These are phyloP conservation scores for Drosophila fulvimacula DNA, from an alignment of 2,888 invertebrate genomes.

Conservation along the genomic window DNA sequence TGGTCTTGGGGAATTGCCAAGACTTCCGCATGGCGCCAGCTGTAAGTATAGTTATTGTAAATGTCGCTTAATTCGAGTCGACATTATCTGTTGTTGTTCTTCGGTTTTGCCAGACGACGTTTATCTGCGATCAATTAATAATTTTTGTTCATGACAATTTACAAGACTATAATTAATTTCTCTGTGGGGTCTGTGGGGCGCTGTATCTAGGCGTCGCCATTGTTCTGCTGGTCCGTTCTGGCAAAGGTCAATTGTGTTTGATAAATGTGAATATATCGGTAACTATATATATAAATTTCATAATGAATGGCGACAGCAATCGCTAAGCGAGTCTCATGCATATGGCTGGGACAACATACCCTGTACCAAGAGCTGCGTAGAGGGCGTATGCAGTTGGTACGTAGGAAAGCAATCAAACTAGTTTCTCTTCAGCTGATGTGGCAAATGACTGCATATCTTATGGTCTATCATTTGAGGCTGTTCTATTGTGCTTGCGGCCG, in stretches of 20 bases:
- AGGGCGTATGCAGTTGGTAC: conserved; percentile 3
- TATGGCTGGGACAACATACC: conserved; percentile 29
- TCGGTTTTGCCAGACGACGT: conserved; percentile 30
- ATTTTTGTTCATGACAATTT: conserved; percentile 70
- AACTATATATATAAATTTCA: conserved; percentile 22
- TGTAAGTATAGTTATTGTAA: conserved; percentile 36
- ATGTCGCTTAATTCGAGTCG: conserved; percentile 52
- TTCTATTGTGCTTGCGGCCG: conserved; percentile 19
- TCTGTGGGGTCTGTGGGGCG: conserved; percentile 30
- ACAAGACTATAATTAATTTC: conserved; percentile 69
- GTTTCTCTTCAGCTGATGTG: too few species aligned
- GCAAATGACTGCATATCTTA: conserved; percentile 5
- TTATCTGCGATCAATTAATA: conserved; percentile 70
- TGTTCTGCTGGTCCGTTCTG: conserved; percentile 40
- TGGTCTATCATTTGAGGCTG: conserved; percentile 4
- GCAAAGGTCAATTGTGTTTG: conserved; percentile 68
- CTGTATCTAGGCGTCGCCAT: conserved; percentile 36
- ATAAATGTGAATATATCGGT: conserved; percentile 36
- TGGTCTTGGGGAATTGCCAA: not conserved
- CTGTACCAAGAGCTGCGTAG: not conserved
- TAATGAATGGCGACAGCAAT: conserved; percentile 20
- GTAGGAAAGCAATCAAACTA: not conserved
- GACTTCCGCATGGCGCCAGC: conserved; percentile 45
- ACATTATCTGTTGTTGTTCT: conserved; percentile 34
- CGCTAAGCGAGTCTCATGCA: conserved; percentile 23